phyloP scores from a whole-genome alignment of 2,113 vertebrate species.

The Plestiodon gilberti region DNA sequence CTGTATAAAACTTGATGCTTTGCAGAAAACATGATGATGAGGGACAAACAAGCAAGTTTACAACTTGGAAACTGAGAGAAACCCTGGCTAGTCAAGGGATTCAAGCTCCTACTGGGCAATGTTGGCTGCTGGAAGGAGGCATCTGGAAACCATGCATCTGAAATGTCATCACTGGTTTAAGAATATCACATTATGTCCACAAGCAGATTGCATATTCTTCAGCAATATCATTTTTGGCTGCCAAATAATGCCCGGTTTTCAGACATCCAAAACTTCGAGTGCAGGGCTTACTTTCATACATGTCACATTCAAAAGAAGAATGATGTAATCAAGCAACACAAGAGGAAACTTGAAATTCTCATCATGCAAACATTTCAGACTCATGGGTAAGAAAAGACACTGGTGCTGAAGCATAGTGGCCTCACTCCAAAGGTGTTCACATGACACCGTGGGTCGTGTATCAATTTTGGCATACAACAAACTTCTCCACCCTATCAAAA shows the following conservation, averaged over 20 bases:
- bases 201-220: rapidly evolving
- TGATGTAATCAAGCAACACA: background rate
- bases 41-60: background rate
- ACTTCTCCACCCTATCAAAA: background rate
- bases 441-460: background rate
- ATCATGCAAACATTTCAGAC: background rate
- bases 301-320: background rate
- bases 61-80: background rate
- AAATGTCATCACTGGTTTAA: constrained; percentile 4
- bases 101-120: background rate
- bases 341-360: background rate
- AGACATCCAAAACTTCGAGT: background rate
- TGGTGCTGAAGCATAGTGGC: background rate
- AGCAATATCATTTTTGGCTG: background rate
- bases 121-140: constrained; percentile 20
- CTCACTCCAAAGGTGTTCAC: background rate
- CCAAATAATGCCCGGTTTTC: constrained; percentile 10
- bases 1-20: background rate
- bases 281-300: background rate
- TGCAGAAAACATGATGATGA: no score
- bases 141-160: background rate
- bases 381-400: background rate
- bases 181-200: background rate
- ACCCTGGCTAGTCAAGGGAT: background rate
- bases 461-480: background rate